Conservation (phyloP, 64 coral and sea anemone species). For the Catalaphyllia jardinei region DNA sequence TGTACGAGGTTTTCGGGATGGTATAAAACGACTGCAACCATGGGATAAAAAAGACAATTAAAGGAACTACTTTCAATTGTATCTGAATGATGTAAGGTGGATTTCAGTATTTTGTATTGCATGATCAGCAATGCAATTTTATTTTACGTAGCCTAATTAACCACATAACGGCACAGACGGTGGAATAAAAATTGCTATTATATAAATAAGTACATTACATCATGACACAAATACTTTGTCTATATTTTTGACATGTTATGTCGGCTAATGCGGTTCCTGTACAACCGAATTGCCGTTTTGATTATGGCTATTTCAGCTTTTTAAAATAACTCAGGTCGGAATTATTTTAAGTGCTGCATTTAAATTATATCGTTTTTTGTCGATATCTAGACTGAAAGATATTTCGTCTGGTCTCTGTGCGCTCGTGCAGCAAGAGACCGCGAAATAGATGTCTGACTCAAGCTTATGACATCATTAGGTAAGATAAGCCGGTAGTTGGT, state of each 20-base stretch:
- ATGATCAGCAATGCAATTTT: background rate
- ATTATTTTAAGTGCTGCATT: background rate
- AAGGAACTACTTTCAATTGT: background rate
- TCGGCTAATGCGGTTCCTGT: background rate
- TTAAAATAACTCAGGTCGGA: background rate
- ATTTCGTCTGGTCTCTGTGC: background rate
- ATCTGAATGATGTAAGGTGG: too few species aligned
- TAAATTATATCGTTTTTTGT: background rate
- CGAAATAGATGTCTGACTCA: too few species aligned
- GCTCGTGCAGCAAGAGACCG: slow-evolving; percentile 4
- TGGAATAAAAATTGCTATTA: background rate
- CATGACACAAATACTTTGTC: background rate
- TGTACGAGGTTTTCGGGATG: too few species aligned
- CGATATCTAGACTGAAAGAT: background rate
- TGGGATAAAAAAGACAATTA: background rate
- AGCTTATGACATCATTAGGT: background rate
- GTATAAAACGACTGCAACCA: background rate
- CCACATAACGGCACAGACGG: background rate
- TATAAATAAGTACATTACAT: slow-evolving; percentile 9
- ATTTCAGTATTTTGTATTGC: background rate
- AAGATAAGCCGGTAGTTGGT: background rate
- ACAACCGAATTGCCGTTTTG: background rate
- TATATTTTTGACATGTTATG: background rate
- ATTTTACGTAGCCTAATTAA: background rate
- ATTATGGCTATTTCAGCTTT: background rate